Percentiles rank a stretch among this genome's conserved stretches.
Evolutionary conservation across 2,797 vertebrate species (phyloP).

Genomic region (Sebastolobus alascanus): DNA sequence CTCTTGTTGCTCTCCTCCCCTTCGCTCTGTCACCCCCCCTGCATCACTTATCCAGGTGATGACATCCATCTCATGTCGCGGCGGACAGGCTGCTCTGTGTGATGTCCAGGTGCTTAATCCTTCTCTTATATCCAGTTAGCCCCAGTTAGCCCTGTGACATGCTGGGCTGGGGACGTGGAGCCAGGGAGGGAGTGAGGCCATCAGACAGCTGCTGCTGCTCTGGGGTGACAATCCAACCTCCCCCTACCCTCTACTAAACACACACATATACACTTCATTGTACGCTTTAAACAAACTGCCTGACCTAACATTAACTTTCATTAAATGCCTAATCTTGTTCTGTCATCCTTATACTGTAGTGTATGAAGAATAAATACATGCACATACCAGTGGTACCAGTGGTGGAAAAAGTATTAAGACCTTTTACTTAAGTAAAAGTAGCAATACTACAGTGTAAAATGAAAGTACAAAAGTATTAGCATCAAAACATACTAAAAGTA

Average conservation of each 20-base stretch:
- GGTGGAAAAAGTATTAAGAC: too few species aligned
- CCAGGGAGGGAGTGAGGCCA: slow-evolving; percentile 34
- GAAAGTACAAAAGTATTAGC: too few species aligned
- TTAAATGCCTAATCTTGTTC: neutral
- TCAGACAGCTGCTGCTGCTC: slow-evolving; percentile 68
- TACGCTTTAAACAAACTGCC: neutral
- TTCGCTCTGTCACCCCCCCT: neutral
- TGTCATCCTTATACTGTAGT: neutral
- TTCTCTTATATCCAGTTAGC: slow-evolving; percentile 57
- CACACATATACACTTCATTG: slow-evolving; percentile 2
- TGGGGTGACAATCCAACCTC: slow-evolving; percentile 17
- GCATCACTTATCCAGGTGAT: slow-evolving; percentile 60
- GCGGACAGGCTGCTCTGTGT: slow-evolving; percentile 32
- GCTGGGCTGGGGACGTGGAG: slow-evolving; percentile 46
- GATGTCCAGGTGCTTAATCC: slow-evolving; percentile 69
- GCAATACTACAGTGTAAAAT: neutral
- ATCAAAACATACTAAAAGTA: too few species aligned
- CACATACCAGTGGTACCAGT: neutral
- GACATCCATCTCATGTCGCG: slow-evolving; percentile 50
- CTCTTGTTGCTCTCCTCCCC: slow-evolving; percentile 3
- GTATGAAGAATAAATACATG: neutral
- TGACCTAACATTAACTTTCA: neutral
- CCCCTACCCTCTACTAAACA: neutral
- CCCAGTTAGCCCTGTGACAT: slow-evolving; percentile 51
- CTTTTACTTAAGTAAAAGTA: too few species aligned